Evolutionary conservation across 2,888 invertebrate genomes (phyloP).

Genomic region (Machimus atricapillus): DNA sequence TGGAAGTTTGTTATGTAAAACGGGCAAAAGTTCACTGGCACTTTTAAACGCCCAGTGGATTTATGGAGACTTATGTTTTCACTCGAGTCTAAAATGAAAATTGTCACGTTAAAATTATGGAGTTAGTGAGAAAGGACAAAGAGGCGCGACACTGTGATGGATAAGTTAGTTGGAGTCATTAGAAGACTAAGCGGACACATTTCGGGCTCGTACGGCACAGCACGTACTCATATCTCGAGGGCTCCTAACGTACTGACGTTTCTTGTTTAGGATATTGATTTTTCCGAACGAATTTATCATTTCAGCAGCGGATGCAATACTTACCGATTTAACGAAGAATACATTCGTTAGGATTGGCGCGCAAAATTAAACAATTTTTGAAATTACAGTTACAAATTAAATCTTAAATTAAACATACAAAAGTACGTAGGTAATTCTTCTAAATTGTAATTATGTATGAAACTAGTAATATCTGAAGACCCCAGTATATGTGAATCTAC

Average conservation of each 20-base stretch:
- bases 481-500: no score
- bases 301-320: neutral
- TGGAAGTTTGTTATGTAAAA: conserved; percentile 33
- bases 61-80: neutral
- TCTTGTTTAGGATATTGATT: conserved; percentile 12
- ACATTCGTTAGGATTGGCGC: neutral
- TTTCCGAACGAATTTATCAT: neutral
- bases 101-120: neutral
- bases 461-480: no score
- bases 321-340: neutral
- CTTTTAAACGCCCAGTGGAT: neutral
- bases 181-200: neutral
- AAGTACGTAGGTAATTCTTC: no score
- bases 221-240: conserved; percentile 35
- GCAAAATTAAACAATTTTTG: neutral
- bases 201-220: neutral
- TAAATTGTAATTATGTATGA: no score
- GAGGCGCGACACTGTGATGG: neutral
- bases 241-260: conserved; percentile 44
- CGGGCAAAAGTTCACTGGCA: conserved; percentile 25
- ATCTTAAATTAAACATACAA: neutral
- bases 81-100: neutral
- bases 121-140: neutral
- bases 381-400: neutral
- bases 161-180: neutral